Evolutionary conservation across 2,888 invertebrate genomes (phyloP).

Genomic region (Stenurella melanura): DNA sequence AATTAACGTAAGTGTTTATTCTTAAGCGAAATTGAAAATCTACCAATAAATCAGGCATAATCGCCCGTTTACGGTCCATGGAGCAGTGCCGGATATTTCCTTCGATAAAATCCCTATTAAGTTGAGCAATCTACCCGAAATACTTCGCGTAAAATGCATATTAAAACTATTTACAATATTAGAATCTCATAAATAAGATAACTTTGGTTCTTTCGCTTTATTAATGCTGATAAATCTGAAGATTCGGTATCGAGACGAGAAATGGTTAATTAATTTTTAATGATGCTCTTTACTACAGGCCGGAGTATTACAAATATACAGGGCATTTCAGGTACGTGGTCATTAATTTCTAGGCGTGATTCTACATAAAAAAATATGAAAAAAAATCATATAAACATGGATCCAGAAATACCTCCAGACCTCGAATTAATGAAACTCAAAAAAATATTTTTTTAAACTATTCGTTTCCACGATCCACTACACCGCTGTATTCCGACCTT

Average conservation of each 20-base stretch:
- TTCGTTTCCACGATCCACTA: too few species aligned
- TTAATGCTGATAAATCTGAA: not conserved
- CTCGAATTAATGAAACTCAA: too few species aligned
- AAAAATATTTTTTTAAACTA: too few species aligned
- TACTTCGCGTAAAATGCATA: slow-evolving; percentile 9
- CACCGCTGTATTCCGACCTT: too few species aligned
- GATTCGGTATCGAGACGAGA: not conserved
- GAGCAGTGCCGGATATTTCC: slow-evolving; percentile 44
- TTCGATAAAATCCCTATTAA: slow-evolving; percentile 43
- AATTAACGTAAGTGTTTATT: slow-evolving; percentile 46
- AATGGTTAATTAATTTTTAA: not conserved
- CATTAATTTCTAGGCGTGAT: too few species aligned
- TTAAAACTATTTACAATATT: slow-evolving; percentile 15
- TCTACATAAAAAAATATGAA: too few species aligned
- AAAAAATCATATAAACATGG: too few species aligned
- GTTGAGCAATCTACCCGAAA: slow-evolving; percentile 17
- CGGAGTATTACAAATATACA: not conserved
- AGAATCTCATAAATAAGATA: not conserved
- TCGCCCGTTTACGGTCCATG: slow-evolving; percentile 50
- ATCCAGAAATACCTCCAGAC: too few species aligned
- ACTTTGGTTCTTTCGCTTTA: not conserved
- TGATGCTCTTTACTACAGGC: not conserved
- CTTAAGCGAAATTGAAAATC: slow-evolving; percentile 46
- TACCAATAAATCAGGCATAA: slow-evolving; percentile 49
- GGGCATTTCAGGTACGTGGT: too few species aligned